Evolutionary conservation across 1,140 invertebrate species (phyloP).

Genomic region (Proales similis): DNA sequence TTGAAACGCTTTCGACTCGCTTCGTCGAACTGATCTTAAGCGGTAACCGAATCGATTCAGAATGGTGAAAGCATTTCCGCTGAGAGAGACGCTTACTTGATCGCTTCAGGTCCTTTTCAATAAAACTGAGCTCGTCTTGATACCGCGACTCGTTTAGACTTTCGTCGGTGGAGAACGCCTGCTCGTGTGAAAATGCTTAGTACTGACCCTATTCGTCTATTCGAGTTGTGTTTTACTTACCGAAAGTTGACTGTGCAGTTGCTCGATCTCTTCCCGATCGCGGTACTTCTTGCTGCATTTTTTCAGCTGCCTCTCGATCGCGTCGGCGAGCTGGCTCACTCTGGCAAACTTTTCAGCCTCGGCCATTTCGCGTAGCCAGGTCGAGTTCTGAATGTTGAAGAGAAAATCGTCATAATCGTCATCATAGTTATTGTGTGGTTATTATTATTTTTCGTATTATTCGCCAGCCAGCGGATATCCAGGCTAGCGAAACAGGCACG

Average conservation of each 20-base stretch:
- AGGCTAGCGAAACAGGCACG: too few species aligned
- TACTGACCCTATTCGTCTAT: neutral
- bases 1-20: conserved; percentile 1
- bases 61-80: neutral
- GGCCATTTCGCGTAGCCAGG: too few species aligned
- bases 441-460: too few species aligned
- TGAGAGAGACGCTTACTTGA: neutral
- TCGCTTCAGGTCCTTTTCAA: conserved; percentile 32
- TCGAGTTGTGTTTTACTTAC: neutral
- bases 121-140: conserved; percentile 5
- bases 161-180: conserved; percentile 19
- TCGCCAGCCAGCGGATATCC: too few species aligned
- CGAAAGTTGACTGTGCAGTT: neutral
- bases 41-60: neutral
- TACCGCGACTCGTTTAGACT: conserved; percentile 33
- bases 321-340: conserved; percentile 1
- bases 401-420: too few species aligned
- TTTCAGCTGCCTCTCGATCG: conserved; percentile 15
- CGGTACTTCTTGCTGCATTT: conserved; percentile 15
- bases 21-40: conserved; percentile 13
- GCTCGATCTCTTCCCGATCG: conserved; percentile 19
- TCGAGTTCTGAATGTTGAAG: too few species aligned
- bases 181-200: neutral
- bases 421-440: too few species aligned
- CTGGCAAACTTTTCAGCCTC: conserved; percentile 13